These are phyloP conservation scores for Melanotaenia boesemani DNA, from an alignment of 2,797 vertebrate genomes.

Conservation along the genomic window DNA sequence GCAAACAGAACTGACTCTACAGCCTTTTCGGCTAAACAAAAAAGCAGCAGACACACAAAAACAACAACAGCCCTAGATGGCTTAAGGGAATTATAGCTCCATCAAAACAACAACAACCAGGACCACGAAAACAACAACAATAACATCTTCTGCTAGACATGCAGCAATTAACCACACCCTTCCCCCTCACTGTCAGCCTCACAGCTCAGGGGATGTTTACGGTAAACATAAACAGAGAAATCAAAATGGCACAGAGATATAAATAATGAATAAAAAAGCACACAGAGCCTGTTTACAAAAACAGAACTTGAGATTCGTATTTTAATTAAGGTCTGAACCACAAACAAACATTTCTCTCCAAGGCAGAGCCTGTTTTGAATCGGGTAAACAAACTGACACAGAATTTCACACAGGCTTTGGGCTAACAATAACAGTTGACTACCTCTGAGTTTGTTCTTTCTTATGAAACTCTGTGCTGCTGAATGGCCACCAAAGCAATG, in stretches of 20 bases:
- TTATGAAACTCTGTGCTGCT: slow-evolving; percentile 81
- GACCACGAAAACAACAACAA: slow-evolving; percentile 68
- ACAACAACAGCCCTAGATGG: slow-evolving; percentile 50
- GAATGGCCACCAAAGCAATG: slow-evolving; percentile 71
- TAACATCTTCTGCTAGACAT: slow-evolving; percentile 72
- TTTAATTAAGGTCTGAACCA: slow-evolving; percentile 89
- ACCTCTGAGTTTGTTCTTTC: slow-evolving; percentile 84
- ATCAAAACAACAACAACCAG: slow-evolving; percentile 74
- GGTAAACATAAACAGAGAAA: slow-evolving; percentile 87
- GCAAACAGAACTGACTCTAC: slow-evolving; percentile 22
- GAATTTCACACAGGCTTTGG: slow-evolving; percentile 87
- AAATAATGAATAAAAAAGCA: slow-evolving; percentile 85
- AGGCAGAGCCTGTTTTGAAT: slow-evolving; percentile 87
- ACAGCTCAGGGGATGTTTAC: slow-evolving; percentile 82
- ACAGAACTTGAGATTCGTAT: slow-evolving; percentile 84
- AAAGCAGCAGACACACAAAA: slow-evolving; percentile 52
- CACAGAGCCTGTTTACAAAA: slow-evolving; percentile 83
- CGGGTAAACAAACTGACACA: slow-evolving; percentile 90
- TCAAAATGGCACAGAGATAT: slow-evolving; percentile 85
- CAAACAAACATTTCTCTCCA: slow-evolving; percentile 90
- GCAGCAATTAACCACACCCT: slow-evolving; percentile 74
- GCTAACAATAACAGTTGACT: slow-evolving; percentile 90
- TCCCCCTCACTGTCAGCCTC: slow-evolving; percentile 70
- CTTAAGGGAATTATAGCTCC: slow-evolving; percentile 66
- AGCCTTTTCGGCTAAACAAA: slow-evolving; percentile 60